Base-by-base conservation (phyloP, 2,113 vertebrate genomes). In the Aldabrachelys gigantea region DNA sequence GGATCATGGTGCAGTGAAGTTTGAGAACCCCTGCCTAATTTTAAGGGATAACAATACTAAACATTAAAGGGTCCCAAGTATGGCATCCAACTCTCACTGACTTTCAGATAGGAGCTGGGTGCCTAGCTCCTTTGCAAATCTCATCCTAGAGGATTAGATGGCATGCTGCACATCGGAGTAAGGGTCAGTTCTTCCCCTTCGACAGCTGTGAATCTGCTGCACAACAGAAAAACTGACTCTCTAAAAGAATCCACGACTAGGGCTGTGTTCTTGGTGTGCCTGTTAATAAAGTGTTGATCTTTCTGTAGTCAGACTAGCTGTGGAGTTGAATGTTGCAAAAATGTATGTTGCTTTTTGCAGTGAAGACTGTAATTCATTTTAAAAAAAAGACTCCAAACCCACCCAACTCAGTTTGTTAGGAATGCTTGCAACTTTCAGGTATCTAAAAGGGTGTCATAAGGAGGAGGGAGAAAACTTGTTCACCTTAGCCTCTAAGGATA, bases 311-410 rank as follows among this genome's bases (percentile, higher is more conserved):
- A 13, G 56, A 31, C 57, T 62, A 13, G 57, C 57, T 5, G 12
- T 62, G 27, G 57, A 62, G 29, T 31, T 62, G 29, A 27, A 29
- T 62, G 57, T 62, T 29, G 57, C 57, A 62, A 62, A 91, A 92
- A 93, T 78, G 44, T 85, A 86, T 94, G 85, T 94, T 93, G 80
- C 89, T 89, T 92, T 95, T 95, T 94, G 84, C 95, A 29, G 83
- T 65, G 31, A 72, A 57, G 96, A 75, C 85, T 93, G 21, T 50
- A 95, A 93, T 95, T 94, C 52, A 90, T 94, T 86, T 82, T 80
- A 52, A 80, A 94, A 44, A 92, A 38, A 57, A 57, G 54, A 59
- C 56, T 21, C 38, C 85, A 91, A 84, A 95, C 90, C 82, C 85
- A 88, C 80, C 2, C 0, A 84, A 57, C 62, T 93, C 24, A 84